Percentiles rank a stretch among this genome's conserved stretches.
Evolutionary conservation across 2,797 vertebrate species (phyloP).

Genomic region (Peromyscus eremicus): DNA sequence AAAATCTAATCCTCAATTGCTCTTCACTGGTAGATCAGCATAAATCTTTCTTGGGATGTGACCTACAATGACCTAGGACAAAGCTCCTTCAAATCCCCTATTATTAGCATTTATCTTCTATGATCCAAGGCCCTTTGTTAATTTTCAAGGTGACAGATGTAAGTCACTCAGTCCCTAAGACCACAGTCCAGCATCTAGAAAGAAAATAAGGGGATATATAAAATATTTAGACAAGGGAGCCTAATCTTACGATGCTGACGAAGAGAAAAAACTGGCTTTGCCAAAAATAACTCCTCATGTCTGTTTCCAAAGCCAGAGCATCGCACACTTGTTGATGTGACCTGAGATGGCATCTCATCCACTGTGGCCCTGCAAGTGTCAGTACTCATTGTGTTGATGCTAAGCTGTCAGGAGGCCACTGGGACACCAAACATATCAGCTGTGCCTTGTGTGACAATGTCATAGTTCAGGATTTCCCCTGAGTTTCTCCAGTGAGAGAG

Average conservation of each 20-base stretch:
- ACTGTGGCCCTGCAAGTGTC: neutral
- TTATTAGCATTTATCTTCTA: conserved; percentile 28
- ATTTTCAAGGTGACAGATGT: conserved; percentile 39
- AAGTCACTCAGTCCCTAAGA: conserved; percentile 32
- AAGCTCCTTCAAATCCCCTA: conserved; percentile 35
- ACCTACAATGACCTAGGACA: conserved; percentile 43
- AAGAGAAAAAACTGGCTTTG: neutral
- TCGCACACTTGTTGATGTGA: neutral
- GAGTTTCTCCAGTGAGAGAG: neutral
- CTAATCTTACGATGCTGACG: neutral
- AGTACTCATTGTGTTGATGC: neutral
- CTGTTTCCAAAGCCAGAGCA: neutral
- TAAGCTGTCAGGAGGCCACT: neutral
- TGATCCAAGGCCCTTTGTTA: conserved; percentile 50
- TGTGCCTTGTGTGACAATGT: neutral
- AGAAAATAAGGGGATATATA: neutral
- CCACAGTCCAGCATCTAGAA: neutral
- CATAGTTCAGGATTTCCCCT: neutral
- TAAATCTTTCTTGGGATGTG: conserved; percentile 17
- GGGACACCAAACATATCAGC: neutral
- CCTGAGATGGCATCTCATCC: neutral
- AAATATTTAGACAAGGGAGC: neutral
- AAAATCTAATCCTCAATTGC: conserved; percentile 60
- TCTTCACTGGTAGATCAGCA: conserved; percentile 52
- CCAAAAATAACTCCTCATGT: neutral